Conservation (phyloP, 2,888 invertebrate genomes). For the Agrilus cyanescens region DNA sequence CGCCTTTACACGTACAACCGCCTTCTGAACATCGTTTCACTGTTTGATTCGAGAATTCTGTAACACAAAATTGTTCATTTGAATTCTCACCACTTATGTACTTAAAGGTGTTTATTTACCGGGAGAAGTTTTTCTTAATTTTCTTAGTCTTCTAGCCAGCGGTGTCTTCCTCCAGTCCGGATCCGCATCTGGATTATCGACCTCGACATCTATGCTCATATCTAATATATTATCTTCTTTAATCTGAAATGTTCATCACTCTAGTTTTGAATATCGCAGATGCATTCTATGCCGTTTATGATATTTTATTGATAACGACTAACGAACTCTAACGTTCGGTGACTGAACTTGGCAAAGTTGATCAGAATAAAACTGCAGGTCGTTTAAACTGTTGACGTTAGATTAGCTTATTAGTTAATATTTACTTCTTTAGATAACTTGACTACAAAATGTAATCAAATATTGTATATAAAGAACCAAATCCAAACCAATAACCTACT, state of each 20-base stretch:
- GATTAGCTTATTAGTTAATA: too few species aligned
- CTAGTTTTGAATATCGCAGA: neutral
- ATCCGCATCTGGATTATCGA: slow-evolving; percentile 40
- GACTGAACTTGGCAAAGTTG: too few species aligned
- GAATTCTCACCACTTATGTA: neutral
- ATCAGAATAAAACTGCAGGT: too few species aligned
- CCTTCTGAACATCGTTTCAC: slow-evolving; percentile 47
- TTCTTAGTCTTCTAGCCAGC: slow-evolving; percentile 35
- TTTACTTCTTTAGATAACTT: too few species aligned
- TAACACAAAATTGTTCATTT: neutral
- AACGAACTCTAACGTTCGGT: too few species aligned
- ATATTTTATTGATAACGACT: neutral
- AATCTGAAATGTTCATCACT: neutral
- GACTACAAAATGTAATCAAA: too few species aligned
- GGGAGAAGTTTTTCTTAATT: slow-evolving; percentile 5
- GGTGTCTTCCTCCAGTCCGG: slow-evolving; percentile 64
- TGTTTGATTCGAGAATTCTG: neutral
- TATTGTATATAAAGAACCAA: too few species aligned
- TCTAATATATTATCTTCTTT: slow-evolving; percentile 24
- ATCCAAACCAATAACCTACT: too few species aligned
- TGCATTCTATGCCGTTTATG: neutral
- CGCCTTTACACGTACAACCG: slow-evolving; percentile 48
- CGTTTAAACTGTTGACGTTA: too few species aligned
- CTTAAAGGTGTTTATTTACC: slow-evolving; percentile 1
- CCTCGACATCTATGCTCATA: slow-evolving; percentile 14